Conservation (phyloP, 1,140 invertebrate species). For the Copidosoma floridanum region DNA sequence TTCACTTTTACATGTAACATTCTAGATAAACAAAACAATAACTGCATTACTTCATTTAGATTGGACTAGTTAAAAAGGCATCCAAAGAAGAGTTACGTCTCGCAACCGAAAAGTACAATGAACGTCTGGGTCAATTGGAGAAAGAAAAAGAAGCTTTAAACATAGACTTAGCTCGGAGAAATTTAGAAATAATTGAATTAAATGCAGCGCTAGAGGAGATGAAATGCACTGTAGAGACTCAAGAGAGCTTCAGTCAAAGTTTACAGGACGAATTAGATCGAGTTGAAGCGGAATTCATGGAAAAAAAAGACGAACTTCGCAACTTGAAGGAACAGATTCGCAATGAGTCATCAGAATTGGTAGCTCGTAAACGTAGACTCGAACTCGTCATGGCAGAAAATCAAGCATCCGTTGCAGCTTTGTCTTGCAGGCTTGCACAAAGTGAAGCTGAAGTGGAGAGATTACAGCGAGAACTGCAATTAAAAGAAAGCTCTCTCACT, state of each 20-base stretch:
- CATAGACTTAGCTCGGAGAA: conserved; percentile 38
- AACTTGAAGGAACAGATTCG: conserved; percentile 50
- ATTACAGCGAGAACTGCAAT: conserved; percentile 43
- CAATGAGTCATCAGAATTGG: conserved; percentile 50
- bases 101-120: conserved; percentile 38
- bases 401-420: conserved; percentile 46
- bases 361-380: conserved; percentile 43
- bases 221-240: conserved; percentile 44
- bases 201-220: conserved; percentile 41
- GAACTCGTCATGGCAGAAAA: conserved; percentile 51
- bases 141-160: conserved; percentile 38
- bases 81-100: conserved; percentile 42
- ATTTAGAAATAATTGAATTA: conserved; percentile 42
- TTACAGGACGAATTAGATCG: conserved; percentile 51
- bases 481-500: conserved; percentile 34
- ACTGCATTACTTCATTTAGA: conserved; percentile 31
- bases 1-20: too few relatives aligned
- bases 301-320: conserved; percentile 47
- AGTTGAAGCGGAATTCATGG: conserved; percentile 46
- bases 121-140: conserved; percentile 38
- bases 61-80: conserved; percentile 32
- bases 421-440: conserved; percentile 42
- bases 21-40: neutral
- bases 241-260: conserved; percentile 54
- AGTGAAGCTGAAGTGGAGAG: conserved; percentile 48